Conservation (phyloP, 1,140 invertebrate genomes). For the Drosophila ananassae region DNA sequence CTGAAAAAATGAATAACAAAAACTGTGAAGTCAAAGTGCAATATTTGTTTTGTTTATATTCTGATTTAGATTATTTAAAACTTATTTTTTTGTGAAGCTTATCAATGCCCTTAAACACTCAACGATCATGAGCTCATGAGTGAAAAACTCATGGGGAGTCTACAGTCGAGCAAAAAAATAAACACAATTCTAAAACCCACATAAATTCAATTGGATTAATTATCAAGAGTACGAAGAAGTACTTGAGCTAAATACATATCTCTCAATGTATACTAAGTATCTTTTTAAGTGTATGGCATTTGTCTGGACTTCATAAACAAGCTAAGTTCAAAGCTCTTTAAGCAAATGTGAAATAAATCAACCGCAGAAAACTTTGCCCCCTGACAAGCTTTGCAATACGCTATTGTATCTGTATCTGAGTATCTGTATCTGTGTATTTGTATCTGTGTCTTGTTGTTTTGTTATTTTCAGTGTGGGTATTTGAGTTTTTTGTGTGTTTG, state of each 20-base stretch:
- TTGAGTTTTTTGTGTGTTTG: constrained; percentile 42
- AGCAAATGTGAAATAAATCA: constrained; percentile 46
- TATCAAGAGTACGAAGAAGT: constrained; percentile 27
- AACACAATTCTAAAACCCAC: constrained; percentile 29
- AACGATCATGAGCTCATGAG: constrained; percentile 37
- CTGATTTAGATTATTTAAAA: constrained; percentile 15
- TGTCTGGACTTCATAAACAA: constrained; percentile 33
- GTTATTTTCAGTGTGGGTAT: constrained; percentile 31
- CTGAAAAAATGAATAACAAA: constrained; percentile 85
- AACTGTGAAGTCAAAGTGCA: neutral
- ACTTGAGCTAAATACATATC: constrained; percentile 26
- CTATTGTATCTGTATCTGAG: neutral
- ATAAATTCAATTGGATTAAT: constrained; percentile 50
- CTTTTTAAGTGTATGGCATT: neutral
- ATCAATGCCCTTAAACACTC: constrained; percentile 30
- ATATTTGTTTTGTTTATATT: neutral
- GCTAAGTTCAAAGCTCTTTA: constrained; percentile 53
- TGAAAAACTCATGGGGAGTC: constrained; percentile 25
- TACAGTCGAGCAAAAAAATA: neutral
- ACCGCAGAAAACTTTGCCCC: constrained; percentile 47
- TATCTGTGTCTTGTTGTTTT: constrained; percentile 16
- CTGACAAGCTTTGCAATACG: constrained; percentile 28
- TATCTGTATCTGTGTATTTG: constrained; percentile 11
- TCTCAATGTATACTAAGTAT: neutral
- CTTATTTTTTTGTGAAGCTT: constrained; percentile 14